Evolutionary conservation across 2,113 vertebrate species (phyloP).

Genomic region (Girardinichthys multiradiatus): DNA sequence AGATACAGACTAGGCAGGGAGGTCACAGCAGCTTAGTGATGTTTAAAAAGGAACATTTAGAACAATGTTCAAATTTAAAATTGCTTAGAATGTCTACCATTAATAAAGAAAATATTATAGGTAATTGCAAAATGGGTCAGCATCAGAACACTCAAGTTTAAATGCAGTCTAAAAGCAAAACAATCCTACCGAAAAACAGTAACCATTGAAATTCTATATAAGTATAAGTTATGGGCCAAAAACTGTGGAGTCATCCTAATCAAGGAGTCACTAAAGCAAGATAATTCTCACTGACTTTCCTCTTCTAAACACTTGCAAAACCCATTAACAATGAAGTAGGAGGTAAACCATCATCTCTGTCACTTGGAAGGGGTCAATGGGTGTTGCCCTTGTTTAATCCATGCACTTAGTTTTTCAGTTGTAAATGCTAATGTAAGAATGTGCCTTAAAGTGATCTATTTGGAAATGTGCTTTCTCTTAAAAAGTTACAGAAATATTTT

Average conservation of each 20-base stretch:
- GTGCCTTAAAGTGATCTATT: neutral
- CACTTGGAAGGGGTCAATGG: neutral
- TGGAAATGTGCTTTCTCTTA: neutral
- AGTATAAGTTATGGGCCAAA: neutral
- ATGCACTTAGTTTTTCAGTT: neutral
- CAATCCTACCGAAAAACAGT: neutral
- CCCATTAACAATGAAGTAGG: neutral
- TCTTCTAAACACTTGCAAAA: neutral
- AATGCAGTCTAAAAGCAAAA: neutral
- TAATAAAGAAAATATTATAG: conserved; percentile 11
- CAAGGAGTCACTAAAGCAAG: neutral
- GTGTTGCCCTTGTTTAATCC: neutral
- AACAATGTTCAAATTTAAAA: conserved; percentile 19
- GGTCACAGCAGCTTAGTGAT: conserved; percentile 24
- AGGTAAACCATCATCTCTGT: neutral
- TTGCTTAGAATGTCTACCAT: neutral
- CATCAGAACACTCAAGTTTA: neutral
- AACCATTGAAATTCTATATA: neutral
- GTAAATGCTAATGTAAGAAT: neutral
- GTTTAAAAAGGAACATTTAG: conserved; percentile 8
- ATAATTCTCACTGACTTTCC: neutral
- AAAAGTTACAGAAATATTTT: too few species aligned
- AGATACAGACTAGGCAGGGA: conserved; percentile 8
- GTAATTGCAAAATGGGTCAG: neutral
- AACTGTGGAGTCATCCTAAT: neutral